phyloP scores from a whole-genome alignment of 2,113 vertebrate species.

The Dasypus novemcinctus region DNA sequence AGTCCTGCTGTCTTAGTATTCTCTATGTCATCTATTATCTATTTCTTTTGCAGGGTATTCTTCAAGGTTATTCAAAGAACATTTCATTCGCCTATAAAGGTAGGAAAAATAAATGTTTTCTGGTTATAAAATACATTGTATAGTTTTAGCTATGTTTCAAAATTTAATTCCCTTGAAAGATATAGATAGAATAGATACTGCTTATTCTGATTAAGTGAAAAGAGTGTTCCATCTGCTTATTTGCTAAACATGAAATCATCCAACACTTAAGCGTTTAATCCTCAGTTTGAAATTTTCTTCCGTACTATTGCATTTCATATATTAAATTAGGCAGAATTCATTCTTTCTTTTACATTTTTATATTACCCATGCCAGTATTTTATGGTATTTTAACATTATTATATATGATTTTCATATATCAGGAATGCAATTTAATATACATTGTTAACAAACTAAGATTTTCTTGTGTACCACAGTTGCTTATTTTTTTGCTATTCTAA shows the following conservation, averaged over 20 bases:
- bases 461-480: not conserved
- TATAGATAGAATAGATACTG: not conserved
- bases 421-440: not conserved
- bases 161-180: not conserved
- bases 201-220: not conserved
- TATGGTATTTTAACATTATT: not conserved
- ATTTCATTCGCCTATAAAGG: conserved; percentile 36
- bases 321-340: not conserved
- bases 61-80: not conserved
- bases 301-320: not conserved
- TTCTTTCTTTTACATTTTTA: not conserved
- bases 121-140: not conserved
- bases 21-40: conserved; percentile 27
- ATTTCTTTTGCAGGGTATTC: conserved; percentile 52
- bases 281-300: not conserved
- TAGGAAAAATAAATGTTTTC: conserved; percentile 37
- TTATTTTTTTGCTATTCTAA: not conserved
- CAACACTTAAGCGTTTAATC: not conserved
- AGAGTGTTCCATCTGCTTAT: not conserved
- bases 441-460: not conserved
- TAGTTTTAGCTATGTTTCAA: not conserved
- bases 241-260: not conserved
- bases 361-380: not conserved
- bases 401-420: not conserved
- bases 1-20: not conserved